phyloP scores from a whole-genome alignment of 1,140 invertebrate genomes.

The Lucilia cuprina region DNA sequence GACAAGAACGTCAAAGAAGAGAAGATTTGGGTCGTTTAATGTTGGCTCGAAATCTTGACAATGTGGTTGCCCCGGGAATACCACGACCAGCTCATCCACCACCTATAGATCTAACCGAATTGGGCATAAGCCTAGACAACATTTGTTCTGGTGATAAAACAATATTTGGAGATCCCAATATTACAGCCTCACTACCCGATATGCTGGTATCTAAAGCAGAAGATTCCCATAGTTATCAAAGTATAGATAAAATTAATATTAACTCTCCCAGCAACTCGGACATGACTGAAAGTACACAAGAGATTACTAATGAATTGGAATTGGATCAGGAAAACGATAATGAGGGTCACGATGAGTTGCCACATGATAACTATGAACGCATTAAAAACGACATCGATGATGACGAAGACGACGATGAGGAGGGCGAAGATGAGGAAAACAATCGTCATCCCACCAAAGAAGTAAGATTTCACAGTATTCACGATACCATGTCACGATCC shows the following conservation, averaged over 20 bases:
- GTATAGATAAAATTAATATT: slow-evolving; percentile 59
- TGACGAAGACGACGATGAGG: slow-evolving; percentile 36
- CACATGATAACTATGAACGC: slow-evolving; percentile 51
- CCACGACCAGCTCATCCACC: slow-evolving; percentile 56
- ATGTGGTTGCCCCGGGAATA: slow-evolving; percentile 52
- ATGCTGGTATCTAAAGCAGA: slow-evolving; percentile 58
- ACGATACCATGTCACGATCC: slow-evolving; percentile 60
- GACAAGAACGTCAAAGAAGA: slow-evolving; percentile 51
- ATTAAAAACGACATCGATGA: slow-evolving; percentile 39
- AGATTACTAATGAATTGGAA: slow-evolving; percentile 55
- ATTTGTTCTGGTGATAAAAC: slow-evolving; percentile 58
- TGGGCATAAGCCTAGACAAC: slow-evolving; percentile 60
- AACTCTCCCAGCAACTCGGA: slow-evolving; percentile 59
- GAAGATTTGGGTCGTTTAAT: slow-evolving; percentile 65
- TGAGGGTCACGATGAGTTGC: slow-evolving; percentile 37
- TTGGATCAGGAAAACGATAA: slow-evolving; percentile 51
- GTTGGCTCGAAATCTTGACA: slow-evolving; percentile 66
- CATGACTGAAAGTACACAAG: slow-evolving; percentile 58
- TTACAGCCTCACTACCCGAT: slow-evolving; percentile 59
- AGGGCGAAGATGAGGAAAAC: slow-evolving; percentile 46
- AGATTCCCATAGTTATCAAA: slow-evolving; percentile 60
- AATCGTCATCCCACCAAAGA: slow-evolving; percentile 51
- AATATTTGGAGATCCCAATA: slow-evolving; percentile 54
- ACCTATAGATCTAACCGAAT: slow-evolving; percentile 58
- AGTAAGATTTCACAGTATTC: slow-evolving; percentile 57